Conservation (phyloP, 2,113 vertebrate species). For the Irena cyanogastra region DNA sequence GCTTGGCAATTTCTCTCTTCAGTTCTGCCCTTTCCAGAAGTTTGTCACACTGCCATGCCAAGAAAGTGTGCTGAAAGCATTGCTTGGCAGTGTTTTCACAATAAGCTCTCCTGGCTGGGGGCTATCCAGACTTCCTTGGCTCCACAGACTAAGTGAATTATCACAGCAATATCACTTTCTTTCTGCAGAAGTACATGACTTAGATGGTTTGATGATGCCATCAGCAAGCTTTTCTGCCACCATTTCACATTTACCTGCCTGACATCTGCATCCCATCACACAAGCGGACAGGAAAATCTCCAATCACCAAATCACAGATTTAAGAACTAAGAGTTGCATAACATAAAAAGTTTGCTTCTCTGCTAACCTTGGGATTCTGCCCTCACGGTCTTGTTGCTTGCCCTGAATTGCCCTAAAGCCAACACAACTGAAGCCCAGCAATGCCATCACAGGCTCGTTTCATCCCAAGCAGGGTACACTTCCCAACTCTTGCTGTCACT, state of each 20-base stretch:
- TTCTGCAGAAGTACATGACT: background rate
- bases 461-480: background rate
- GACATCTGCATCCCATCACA: background rate
- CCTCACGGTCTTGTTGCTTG: background rate
- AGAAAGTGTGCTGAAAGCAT: background rate
- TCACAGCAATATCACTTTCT: background rate
- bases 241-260: background rate
- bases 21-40: slow-evolving; percentile 4
- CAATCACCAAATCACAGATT: background rate
- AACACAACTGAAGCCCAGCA: background rate
- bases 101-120: background rate
- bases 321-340: background rate
- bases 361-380: background rate
- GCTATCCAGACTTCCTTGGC: background rate
- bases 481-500: background rate
- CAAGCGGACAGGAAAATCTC: background rate
- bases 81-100: background rate
- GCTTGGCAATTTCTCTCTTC: background rate
- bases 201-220: background rate
- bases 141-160: background rate
- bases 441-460: background rate
- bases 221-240: background rate
- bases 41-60: background rate
- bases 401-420: accelerated
- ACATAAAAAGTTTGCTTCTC: background rate